Conservation (phyloP, 30 jellyfish, hydroid and myxozoan species). For the Hydractinia echinata region DNA sequence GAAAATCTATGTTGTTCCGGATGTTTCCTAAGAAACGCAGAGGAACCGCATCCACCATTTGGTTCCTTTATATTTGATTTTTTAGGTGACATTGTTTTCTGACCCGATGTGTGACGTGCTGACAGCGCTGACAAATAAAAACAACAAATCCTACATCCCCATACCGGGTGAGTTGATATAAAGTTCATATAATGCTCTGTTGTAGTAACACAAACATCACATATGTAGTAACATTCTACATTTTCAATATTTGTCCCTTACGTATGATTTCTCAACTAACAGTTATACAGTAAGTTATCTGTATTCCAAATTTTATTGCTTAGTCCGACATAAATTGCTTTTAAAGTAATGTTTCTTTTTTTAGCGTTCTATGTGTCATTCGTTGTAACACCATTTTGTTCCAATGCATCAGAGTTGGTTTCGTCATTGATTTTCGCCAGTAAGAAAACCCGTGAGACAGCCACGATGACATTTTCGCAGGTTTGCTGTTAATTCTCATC, state of each 20-base stretch:
- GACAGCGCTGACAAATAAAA: constrained; percentile 66
- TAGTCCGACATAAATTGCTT: no score
- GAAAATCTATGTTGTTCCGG: no score
- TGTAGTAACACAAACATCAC: neutral
- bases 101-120: constrained; percentile 90
- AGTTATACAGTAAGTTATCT: no score
- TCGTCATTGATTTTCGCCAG: constrained; percentile 90
- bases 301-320: no score
- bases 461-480: constrained; percentile 80
- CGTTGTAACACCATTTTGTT: constrained; percentile 84
- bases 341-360: neutral
- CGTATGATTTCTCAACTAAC: no score
- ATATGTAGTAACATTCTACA: neutral
- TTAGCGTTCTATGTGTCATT: constrained; percentile 83
- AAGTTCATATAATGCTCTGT: no score
- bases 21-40: neutral
- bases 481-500: constrained; percentile 14
- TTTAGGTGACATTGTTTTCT: constrained; percentile 70
- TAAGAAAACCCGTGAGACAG: constrained; percentile 57
- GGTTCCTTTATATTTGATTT: neutral
- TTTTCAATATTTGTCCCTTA: no score
- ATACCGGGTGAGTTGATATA: constrained; percentile 48
- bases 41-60: neutral
- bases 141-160: constrained; percentile 52
- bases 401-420: constrained; percentile 84